Conservation (phyloP, 2,113 vertebrate genomes). For the Trichomycterus rosablanca region DNA sequence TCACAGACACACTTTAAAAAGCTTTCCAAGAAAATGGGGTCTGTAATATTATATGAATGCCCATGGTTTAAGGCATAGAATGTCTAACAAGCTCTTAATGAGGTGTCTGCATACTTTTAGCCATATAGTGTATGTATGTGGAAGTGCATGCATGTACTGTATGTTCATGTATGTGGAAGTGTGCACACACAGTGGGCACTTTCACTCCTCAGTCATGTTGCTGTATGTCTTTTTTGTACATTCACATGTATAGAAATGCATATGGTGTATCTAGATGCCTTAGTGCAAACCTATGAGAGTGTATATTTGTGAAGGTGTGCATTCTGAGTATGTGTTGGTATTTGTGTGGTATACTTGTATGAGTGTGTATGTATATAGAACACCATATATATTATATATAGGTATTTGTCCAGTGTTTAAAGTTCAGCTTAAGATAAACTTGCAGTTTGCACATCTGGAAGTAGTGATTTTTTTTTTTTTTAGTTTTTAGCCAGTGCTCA, state of each 20-base stretch:
- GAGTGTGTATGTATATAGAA: slow-evolving; percentile 47
- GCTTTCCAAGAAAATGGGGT: no score
- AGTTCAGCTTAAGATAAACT: slow-evolving; percentile 92
- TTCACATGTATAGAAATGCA: slow-evolving; percentile 39
- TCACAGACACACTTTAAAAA: no score
- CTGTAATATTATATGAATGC: no score
- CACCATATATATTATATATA: slow-evolving; percentile 52
- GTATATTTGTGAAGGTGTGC: slow-evolving; percentile 30
- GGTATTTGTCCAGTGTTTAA: slow-evolving; percentile 82
- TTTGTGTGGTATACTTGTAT: slow-evolving; percentile 11
- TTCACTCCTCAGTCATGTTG: slow-evolving; percentile 29
- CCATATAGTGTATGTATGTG: slow-evolving; percentile 39
- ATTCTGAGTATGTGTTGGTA: slow-evolving; percentile 29
- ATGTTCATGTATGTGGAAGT: slow-evolving; percentile 19
- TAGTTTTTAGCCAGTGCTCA: slow-evolving; percentile 50
- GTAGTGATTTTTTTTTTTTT: slow-evolving; percentile 70
- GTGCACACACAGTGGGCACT: slow-evolving; percentile 20
- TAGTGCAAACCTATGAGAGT: slow-evolving; percentile 25
- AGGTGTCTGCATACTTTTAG: no score
- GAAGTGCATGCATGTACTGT: slow-evolving; percentile 18
- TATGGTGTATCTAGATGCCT: slow-evolving; percentile 31
- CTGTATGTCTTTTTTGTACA: slow-evolving; percentile 42
- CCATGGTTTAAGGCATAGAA: no score
- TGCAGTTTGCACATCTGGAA: slow-evolving; percentile 99
- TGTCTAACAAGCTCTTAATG: no score